Base-by-base conservation (phyloP, 2,797 vertebrate species). In the Coranthus polyacanthus region DNA sequence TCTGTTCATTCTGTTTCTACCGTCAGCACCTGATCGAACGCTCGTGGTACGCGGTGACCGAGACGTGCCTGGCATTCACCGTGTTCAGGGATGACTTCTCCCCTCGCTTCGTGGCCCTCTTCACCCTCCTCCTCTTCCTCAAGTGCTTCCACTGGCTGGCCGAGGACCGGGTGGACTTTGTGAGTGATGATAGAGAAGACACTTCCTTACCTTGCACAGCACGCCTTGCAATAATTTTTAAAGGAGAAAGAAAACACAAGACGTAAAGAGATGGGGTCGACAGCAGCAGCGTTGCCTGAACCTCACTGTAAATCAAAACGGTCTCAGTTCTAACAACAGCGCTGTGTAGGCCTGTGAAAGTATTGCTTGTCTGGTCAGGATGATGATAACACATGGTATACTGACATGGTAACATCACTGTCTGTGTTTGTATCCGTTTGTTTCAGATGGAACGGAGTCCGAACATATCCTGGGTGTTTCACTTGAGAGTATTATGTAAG, bases 91-190 rank as follows among this genome's bases (percentile, higher is more conserved):
- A 99, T 0, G 98, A 99, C 79, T 99, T 99, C 90, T 99, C 97
- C 43, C 98, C 98, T 0, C 96, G 98, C 34, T 99, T 99, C 3
- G 97, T 99, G 0, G 97, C 96, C 2, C 97, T 99, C 59, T 99
- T 99, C 89, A 99, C 98, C n/a, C 95, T 99, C 69, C 95, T 99
- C 7, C 95, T 99, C 77, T 99, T 98, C 91, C 96, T 99, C 62
- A 99, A 99, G 91, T 98, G 98, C 90, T 99, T 99, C 82, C 98
- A 99, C 75, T 99, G 98, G 97, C 85, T 99, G 87, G 97, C 97
- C 0, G 98, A 99, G 85, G 98, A 99, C 86, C 91, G 98, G 0
- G 98, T 99, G 80, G 98, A 99, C 71, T 99, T 98, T 88, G 97
- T 99, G 88, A 96, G 98, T 93, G 24, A n/a, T n/a, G n/a, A n/a